These are phyloP conservation scores for Platalea minor DNA, from an alignment of 2,797 vertebrate species.

Conservation along the genomic window DNA sequence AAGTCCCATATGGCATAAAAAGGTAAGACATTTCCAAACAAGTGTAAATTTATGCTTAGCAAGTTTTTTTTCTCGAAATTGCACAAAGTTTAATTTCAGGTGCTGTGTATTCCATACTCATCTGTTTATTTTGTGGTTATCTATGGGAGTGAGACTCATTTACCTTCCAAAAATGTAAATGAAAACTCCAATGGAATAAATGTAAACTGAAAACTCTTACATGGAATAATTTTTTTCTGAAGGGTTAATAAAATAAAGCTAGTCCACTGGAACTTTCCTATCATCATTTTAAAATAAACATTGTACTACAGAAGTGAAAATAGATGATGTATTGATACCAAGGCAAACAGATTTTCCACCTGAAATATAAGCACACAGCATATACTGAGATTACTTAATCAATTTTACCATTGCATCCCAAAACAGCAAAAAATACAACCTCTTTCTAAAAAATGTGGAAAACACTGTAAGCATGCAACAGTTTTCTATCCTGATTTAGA, in stretches of 20 bases:
- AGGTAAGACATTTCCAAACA: neutral
- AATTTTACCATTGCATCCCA: neutral
- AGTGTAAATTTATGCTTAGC: constrained; percentile 16
- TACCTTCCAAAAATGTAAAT: constrained; percentile 30
- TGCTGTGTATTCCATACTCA: neutral
- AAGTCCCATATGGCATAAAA: neutral
- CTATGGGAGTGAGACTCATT: neutral
- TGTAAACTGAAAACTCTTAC: neutral
- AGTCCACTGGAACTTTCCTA: neutral
- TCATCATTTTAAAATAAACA: neutral
- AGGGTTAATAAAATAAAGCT: neutral
- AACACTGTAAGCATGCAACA: neutral
- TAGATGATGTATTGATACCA: neutral
- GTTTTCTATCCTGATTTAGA: neutral
- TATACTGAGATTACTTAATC: neutral
- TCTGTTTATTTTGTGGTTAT: constrained; percentile 26
- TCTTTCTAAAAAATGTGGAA: neutral
- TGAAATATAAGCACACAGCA: neutral
- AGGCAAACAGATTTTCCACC: neutral
- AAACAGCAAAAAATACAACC: neutral
- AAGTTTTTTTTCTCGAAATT: constrained; percentile 14
- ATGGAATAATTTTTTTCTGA: neutral
- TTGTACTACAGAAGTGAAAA: neutral
- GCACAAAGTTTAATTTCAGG: constrained; percentile 33
- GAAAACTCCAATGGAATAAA: neutral